phyloP scores from a whole-genome alignment of 2,797 vertebrate genomes.

The Acropternis orthonyx region DNA sequence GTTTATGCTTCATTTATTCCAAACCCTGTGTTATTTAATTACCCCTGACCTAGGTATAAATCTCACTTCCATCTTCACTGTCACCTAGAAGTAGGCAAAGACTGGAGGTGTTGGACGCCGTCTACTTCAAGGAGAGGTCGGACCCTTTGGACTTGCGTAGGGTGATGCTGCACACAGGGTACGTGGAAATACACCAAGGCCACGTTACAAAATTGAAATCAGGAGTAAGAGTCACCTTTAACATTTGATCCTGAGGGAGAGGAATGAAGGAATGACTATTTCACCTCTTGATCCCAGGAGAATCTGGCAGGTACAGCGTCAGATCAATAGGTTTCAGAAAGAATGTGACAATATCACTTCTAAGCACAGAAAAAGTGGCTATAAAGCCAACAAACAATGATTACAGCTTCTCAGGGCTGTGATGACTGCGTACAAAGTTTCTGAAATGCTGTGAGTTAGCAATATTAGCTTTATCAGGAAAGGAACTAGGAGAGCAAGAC shows the following conservation, averaged over 20 bases:
- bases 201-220: background rate
- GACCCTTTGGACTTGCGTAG: background rate
- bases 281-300: background rate
- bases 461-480: background rate
- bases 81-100: background rate
- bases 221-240: background rate
- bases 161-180: background rate
- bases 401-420: background rate
- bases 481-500: background rate
- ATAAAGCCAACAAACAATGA: background rate
- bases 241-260: accelerated
- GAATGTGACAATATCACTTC: background rate
- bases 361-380: background rate
- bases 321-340: background rate
- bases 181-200: accelerated
- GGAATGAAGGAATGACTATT: background rate
- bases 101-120: background rate
- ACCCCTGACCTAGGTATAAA: background rate
- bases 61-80: background rate
- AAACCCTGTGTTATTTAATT: background rate
- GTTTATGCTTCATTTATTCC: background rate
- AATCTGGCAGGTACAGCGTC: background rate
- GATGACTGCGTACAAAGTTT: background rate
- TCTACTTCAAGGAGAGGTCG: background rate
- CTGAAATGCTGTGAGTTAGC: background rate